phyloP scores from a whole-genome alignment of 2,113 vertebrate species.

The Uria aalge region DNA sequence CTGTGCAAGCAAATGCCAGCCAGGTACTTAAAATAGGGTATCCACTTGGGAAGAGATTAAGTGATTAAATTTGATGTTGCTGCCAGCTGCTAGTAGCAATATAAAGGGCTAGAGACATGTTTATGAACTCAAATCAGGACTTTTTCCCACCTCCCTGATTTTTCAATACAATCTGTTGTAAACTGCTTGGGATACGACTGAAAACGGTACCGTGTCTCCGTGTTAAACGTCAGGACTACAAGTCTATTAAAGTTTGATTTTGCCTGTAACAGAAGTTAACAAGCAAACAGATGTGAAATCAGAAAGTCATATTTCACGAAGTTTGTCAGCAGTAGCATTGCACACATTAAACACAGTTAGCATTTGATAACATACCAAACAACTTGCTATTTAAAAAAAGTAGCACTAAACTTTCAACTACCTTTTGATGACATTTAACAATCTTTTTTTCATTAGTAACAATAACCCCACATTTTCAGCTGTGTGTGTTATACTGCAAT shows the following conservation, averaged over 20 bases:
- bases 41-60: slow-evolving; percentile 59
- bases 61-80: background rate
- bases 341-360: background rate
- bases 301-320: background rate
- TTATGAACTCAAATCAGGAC: background rate
- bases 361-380: background rate
- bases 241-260: background rate
- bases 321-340: background rate
- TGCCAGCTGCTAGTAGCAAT: slow-evolving; percentile 47
- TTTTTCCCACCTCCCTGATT: slow-evolving; percentile 5
- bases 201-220: background rate
- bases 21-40: slow-evolving; percentile 52
- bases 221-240: background rate
- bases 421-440: background rate
- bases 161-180: background rate
- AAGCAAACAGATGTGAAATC: background rate
- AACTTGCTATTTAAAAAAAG: accelerated
- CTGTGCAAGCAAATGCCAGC: slow-evolving; percentile 53
- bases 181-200: background rate
- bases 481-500: background rate
- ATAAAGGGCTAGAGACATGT: background rate
- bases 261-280: background rate
- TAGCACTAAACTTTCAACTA: accelerated
- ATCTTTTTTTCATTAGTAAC: background rate
- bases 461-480: background rate